phyloP scores from a whole-genome alignment of 2,888 invertebrate species.

The Rotaria macrura region DNA sequence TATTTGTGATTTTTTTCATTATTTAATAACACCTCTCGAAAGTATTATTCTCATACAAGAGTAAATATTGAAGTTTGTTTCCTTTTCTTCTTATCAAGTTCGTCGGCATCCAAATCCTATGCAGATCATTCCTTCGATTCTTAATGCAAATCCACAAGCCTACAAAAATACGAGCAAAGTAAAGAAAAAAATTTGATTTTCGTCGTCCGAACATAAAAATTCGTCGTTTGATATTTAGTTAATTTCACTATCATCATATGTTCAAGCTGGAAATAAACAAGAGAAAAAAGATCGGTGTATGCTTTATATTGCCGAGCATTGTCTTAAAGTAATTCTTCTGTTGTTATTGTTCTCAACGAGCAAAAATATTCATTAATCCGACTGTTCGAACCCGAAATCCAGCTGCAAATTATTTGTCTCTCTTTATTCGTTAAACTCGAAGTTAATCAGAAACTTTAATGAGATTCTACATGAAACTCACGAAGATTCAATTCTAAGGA shows the following conservation, averaged over 20 bases:
- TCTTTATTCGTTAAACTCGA: no score
- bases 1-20: not conserved
- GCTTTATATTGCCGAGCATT: not conserved
- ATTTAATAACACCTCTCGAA: slow-evolving; percentile 6
- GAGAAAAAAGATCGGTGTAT: not conserved
- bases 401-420: no score
- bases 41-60: not conserved
- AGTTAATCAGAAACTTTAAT: no score
- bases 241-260: not conserved
- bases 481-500: no score
- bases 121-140: not conserved
- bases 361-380: no score
- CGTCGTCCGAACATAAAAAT: no score
- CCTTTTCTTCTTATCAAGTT: not conserved
- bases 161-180: slow-evolving; percentile 5
- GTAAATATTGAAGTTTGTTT: not conserved
- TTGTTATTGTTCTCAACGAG: not conserved
- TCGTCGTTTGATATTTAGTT: not conserved
- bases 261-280: not conserved
- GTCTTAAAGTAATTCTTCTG: not conserved
- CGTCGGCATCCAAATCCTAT: slow-evolving; percentile 1
- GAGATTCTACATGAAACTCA: no score
- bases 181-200: not conserved
- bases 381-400: no score
- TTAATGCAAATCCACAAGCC: not conserved